Evolutionary conservation across 2,113 vertebrate genomes (phyloP), one percentile per base, ranked within the genome.

Genomic region (Nanger granti): DNA sequence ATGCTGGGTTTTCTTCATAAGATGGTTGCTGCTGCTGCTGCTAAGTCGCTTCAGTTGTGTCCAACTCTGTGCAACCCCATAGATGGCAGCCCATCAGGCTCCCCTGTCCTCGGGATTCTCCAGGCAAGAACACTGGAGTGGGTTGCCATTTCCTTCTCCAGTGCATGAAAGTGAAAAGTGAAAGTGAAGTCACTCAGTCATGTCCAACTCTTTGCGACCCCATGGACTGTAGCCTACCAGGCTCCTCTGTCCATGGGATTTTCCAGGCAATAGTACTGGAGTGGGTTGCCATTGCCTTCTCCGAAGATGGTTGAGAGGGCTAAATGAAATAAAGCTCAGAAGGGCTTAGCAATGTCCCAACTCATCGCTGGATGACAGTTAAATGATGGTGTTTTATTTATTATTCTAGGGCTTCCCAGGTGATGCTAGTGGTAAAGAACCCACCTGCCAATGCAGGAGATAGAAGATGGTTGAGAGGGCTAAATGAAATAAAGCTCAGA

Each of bases 171-270:
- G 29, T 64, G 62, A 64, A 64, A 62, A 31, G 62, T 64, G 29
- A 31, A 64, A 64, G 62, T 31, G 62, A 64, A 64, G 62, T 64
- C 7, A 0, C 62, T 34, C 29, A 34, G 62, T 64, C 7, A 1
- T 64, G 29, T 64, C 62, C 29, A 17, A 31, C 29, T 64, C 62
- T 64, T 7, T 0, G 0, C 0, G 14, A 31, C 29, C 29, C 29
- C 14, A 2, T 64, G 14, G 28, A 34, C 14, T 3, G 31, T 29
- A 64, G 62, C 29, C 62, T 17, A 64, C 62, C 62, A 34, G 62
- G 14, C 29, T 64, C 62, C 62, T 8, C 29, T 7, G 0, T 64
- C 62, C 62, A 4, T 64, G 31, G 29, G 3, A 17, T 64, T 64
- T 17, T 64, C 31, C 14, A 34, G 62, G 31, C 14, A 34, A 34